phyloP scores from a whole-genome alignment of 2,797 vertebrate species.

The Propithecus deckenii region DNA sequence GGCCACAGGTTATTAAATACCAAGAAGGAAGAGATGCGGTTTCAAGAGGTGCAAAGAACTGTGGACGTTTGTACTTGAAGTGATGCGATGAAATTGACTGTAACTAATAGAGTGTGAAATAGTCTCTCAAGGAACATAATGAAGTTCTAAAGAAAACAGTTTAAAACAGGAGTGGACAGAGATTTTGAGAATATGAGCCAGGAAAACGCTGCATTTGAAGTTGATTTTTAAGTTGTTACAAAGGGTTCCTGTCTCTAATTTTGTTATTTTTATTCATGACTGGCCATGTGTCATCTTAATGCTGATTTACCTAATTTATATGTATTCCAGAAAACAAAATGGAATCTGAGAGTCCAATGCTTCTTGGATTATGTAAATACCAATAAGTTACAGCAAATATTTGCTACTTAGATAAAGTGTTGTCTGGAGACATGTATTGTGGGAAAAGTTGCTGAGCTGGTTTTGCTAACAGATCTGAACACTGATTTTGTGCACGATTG shows the following conservation, averaged over 20 bases:
- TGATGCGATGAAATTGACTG: constrained; percentile 74
- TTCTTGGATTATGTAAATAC: constrained; percentile 35
- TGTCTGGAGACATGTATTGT: background rate
- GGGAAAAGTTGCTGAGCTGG: background rate
- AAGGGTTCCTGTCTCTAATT: constrained; percentile 12
- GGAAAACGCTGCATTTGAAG: constrained; percentile 14
- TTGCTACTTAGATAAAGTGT: constrained; percentile 16
- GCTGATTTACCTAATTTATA: constrained; percentile 23
- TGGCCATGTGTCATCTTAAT: background rate
- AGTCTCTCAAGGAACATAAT: constrained; percentile 69
- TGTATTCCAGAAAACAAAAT: constrained; percentile 41
- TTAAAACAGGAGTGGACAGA: constrained; percentile 50
- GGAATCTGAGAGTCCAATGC: background rate
- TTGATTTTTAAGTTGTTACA: constrained; percentile 46
- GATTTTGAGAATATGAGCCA: constrained; percentile 47
- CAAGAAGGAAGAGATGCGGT: constrained; percentile 36
- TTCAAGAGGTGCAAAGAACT: constrained; percentile 51
- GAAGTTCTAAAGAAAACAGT: constrained; percentile 56
- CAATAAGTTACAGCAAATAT: constrained; percentile 3
- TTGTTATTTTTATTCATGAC: constrained; percentile 43
- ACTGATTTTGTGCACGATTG: background rate
- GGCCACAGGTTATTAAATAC: constrained; percentile 64
- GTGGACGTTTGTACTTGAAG: constrained; percentile 60
- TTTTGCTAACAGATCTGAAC: constrained; percentile 21
- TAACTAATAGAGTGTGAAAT: constrained; percentile 78